Evolutionary conservation across 2,797 vertebrate genomes (phyloP).

Genomic region (Trichosurus vulpecula): DNA sequence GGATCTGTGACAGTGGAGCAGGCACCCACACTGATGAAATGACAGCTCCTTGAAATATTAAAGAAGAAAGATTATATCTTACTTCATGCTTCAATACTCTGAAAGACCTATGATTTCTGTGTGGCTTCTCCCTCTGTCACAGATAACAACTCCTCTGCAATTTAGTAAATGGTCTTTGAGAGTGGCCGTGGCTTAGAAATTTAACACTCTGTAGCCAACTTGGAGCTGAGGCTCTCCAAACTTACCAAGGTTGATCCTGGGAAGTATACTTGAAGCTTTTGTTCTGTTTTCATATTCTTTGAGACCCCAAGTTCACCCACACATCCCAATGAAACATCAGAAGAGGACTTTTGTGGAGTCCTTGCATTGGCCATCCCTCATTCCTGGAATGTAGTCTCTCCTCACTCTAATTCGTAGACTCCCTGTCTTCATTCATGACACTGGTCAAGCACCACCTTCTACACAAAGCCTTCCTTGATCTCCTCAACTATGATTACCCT

Average conservation of each 20-base stretch:
- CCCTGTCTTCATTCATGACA: neutral
- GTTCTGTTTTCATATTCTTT: neutral
- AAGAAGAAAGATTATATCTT: constrained; percentile 4
- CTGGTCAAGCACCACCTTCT: too few species aligned
- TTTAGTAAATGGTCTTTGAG: neutral
- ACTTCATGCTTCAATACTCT: neutral
- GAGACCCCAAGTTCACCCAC: neutral
- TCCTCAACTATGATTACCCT: neutral
- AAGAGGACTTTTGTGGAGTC: neutral
- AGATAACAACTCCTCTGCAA: neutral
- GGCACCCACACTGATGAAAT: neutral
- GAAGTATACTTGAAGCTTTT: neutral
- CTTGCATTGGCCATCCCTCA: neutral
- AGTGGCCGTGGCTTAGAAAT: neutral
- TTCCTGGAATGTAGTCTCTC: neutral
- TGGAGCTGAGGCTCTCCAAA: neutral
- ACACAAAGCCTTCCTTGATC: neutral
- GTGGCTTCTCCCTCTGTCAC: neutral
- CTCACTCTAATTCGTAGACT: neutral
- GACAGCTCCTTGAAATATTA: neutral
- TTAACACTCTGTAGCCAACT: neutral
- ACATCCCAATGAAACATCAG: neutral
- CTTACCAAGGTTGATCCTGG: neutral
- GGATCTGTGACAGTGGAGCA: neutral
- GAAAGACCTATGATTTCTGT: neutral